Evolutionary conservation across 1,140 invertebrate genomes (phyloP), one percentile per base, ranked within the genome.

Genomic region (Hyposmocoma kahamanoa): DNA sequence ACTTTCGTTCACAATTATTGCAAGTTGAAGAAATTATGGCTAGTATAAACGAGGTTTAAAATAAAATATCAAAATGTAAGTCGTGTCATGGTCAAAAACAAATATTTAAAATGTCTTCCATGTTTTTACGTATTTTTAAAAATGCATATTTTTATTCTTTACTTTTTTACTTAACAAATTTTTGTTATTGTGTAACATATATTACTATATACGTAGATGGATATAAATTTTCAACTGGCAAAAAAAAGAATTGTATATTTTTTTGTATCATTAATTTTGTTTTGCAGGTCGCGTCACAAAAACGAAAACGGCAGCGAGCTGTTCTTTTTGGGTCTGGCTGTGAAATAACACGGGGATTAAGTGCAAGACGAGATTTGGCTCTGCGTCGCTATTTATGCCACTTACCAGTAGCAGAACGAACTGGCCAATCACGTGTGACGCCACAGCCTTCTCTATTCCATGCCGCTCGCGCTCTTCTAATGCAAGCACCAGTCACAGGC

Each of bases 361-460:
- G 90, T 43, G 90, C 91, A 5, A 84, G 91, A 19, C 86, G 91
- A 13, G 92, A 93, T 72, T 65, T 93, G 32, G 88, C 89, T 1
- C 76, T 92, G 26, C 83, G 91, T 3, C 74, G 90, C 22, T 89
- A 90, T 63, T 72, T 92, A 19, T 91, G 90, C 58, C 88, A 90
- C 47, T 72, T 92, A 56, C 90, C 90, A 0, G 77, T 89, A 1
- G 87, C 87, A 1, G 90, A 91, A 52, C 71, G 80, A 15, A 72
- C 72, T 6, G 76, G 77, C 1, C 82, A 79, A 30, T 64, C 81
- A 1, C 72, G 78, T 42, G 68, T 71, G 2, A 55, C 77, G 3
- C 69, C 75, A 3, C 73, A 75, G 34, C 62, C 67, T 1, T 60
- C 66, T 9, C 51, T 83, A 8, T 83, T 82, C 53, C 70, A 75